Percentiles rank a stretch among this genome's conserved stretches.
Evolutionary conservation across 1,140 invertebrate species (phyloP).

Genomic region (Chionoecetes opilio): DNA sequence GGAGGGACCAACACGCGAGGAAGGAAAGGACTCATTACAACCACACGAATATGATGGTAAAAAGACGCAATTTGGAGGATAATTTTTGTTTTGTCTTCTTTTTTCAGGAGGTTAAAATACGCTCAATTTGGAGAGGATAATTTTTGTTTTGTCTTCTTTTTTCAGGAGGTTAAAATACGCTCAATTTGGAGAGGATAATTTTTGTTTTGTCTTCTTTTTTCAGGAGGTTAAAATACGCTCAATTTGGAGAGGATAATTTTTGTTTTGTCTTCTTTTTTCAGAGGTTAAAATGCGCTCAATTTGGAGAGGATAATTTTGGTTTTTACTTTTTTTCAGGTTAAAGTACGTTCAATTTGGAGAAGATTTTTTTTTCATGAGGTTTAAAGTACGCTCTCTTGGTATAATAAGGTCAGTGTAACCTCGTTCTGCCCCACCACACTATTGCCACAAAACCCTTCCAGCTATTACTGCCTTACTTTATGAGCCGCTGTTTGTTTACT

Average conservation of each 20-base stretch:
- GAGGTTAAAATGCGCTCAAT: no score
- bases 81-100: not conserved
- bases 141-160: not conserved
- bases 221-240: not conserved
- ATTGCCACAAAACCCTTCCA: no score
- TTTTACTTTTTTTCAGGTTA: not conserved
- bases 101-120: not conserved
- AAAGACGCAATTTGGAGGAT: not conserved
- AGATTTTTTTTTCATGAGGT: not conserved
- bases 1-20: not conserved
- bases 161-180: not conserved
- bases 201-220: not conserved
- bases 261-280: not conserved
- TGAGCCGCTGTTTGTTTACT: no score
- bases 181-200: not conserved
- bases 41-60: no score
- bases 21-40: no score
- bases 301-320: not conserved
- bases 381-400: no score
- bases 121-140: not conserved
- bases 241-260: not conserved
- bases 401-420: no score
- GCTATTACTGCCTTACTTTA: no score
- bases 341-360: not conserved
- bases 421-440: no score